Evolutionary conservation across 2,113 vertebrate species (phyloP).

Genomic region (Dolichotis patagonum): DNA sequence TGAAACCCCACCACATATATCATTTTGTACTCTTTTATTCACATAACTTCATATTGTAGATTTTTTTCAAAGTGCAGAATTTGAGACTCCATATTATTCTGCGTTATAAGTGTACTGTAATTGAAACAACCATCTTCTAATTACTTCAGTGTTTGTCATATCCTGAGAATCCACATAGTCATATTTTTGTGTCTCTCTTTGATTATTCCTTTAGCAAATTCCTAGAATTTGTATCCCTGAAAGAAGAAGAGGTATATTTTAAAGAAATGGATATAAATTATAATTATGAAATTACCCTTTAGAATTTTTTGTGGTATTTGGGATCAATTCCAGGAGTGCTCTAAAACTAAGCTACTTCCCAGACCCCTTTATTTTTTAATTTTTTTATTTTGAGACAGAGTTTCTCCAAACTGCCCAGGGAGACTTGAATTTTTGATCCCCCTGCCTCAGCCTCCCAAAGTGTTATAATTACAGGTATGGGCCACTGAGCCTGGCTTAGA

Average conservation of each 20-base stretch:
- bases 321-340: not conserved
- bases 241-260: not conserved
- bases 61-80: not conserved
- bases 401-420: not conserved
- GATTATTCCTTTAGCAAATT: slow-evolving; percentile 42
- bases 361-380: not conserved
- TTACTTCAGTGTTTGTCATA: slow-evolving; percentile 7
- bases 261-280: not conserved
- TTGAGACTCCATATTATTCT: not conserved
- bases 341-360: not conserved
- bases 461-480: not conserved
- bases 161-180: not conserved
- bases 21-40: not conserved
- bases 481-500: not conserved
- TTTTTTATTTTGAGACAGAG: not conserved
- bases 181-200: not conserved
- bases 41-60: not conserved
- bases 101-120: not conserved
- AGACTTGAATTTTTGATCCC: not conserved
- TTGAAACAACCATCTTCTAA: not conserved
- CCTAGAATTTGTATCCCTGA: slow-evolving; percentile 2
- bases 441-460: not conserved
- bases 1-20: not conserved
- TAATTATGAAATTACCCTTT: slow-evolving; percentile 3
- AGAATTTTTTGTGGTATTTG: not conserved